These are phyloP conservation scores for Alcedo quadribrachys DNA, from an alignment of 2,797 vertebrate species.

Conservation along the genomic window DNA sequence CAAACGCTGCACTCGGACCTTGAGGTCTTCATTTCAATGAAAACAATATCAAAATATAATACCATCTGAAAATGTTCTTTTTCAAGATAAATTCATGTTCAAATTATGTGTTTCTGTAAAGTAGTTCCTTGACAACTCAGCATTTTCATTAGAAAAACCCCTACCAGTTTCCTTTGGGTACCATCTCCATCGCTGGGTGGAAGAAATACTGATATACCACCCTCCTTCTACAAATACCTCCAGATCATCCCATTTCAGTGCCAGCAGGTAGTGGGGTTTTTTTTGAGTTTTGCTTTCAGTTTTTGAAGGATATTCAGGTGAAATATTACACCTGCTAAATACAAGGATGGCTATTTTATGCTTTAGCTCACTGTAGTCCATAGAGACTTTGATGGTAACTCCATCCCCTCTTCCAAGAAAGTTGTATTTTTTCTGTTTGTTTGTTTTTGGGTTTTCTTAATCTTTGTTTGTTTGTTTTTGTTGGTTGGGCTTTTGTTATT, in stretches of 20 bases:
- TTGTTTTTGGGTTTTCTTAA: not conserved
- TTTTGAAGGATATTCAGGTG: not conserved
- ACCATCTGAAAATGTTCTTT: not conserved
- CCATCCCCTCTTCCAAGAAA: not conserved
- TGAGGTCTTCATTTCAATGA: not conserved
- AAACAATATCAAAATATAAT: not conserved
- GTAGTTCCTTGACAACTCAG: not conserved
- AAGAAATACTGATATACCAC: not conserved
- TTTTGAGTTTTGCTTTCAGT: not conserved
- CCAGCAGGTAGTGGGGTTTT: not conserved
- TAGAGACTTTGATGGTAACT: not conserved
- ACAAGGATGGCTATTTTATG: not conserved
- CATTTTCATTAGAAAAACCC: not conserved
- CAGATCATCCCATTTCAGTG: not conserved
- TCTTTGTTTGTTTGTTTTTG: too few relatives aligned
- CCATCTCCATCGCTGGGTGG: not conserved
- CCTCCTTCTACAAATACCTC: not conserved
- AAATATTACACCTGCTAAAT: not conserved
- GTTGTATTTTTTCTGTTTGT: not conserved
- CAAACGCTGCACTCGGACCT: fast-evolving
- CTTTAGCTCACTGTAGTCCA: not conserved
- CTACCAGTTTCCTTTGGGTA: not conserved
- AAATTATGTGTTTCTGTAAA: not conserved
- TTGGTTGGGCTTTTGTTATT: too few relatives aligned
- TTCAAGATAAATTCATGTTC: not conserved